Conservation (phyloP, 2,797 vertebrate genomes). For the Eulemur mongoz region DNA sequence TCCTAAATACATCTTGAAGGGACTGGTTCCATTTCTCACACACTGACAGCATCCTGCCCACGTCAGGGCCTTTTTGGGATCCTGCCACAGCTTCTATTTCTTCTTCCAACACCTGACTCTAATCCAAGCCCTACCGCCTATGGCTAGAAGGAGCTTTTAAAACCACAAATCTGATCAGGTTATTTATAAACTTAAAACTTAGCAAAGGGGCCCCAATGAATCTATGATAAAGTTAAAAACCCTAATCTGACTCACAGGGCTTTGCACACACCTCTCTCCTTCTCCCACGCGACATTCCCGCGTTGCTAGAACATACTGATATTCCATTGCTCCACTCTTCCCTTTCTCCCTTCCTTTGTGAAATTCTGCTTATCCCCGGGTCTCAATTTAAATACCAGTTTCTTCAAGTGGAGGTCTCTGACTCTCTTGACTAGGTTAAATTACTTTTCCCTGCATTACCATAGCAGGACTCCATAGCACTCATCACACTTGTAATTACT, state of each 20-base stretch:
- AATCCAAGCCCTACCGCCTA: background rate
- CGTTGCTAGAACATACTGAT: background rate
- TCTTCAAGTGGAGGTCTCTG: background rate
- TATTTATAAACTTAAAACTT: background rate
- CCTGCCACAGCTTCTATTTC: background rate
- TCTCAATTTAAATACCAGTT: background rate
- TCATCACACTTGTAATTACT: slow-evolving; percentile 12
- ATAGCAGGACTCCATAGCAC: background rate
- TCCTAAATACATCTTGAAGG: background rate
- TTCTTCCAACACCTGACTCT: background rate
- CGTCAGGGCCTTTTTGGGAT: background rate
- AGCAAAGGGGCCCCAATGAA: background rate
- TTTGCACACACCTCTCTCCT: background rate
- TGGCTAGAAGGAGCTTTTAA: background rate
- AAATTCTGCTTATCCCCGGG: background rate
- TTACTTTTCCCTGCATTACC: background rate
- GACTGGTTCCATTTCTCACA: background rate
- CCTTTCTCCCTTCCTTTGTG: background rate
- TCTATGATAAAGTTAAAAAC: background rate
- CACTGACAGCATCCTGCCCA: background rate
- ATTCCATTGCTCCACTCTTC: background rate
- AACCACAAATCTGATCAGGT: background rate
- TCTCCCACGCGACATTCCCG: background rate
- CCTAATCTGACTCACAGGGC: background rate
- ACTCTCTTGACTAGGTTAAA: background rate